These are phyloP conservation scores for Eulemur rubriventer DNA, from an alignment of 2,797 vertebrate species.

Conservation along the genomic window DNA sequence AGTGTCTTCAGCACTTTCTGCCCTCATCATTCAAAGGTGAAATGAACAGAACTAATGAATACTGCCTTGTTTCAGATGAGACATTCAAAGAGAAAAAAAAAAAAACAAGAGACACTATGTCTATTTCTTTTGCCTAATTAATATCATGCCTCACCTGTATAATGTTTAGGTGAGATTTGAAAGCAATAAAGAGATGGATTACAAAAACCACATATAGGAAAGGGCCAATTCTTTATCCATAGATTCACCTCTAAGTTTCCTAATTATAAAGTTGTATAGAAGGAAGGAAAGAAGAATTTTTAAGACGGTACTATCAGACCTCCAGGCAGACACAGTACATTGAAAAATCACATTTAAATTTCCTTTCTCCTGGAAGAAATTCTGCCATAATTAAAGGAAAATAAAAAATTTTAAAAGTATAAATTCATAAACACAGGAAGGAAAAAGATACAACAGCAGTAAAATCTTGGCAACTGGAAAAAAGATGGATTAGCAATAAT, in stretches of 20 bases:
- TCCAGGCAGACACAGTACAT: background rate
- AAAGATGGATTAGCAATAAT: background rate
- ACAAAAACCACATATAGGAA: background rate
- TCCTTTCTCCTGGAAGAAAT: slow-evolving; percentile 3
- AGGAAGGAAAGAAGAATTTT: background rate
- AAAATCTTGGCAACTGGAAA: background rate
- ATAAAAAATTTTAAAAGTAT: background rate
- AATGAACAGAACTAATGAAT: background rate
- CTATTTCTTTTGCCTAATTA: slow-evolving; percentile 47
- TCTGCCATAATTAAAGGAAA: slow-evolving; percentile 25
- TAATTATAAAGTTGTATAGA: background rate
- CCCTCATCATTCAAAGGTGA: slow-evolving; percentile 19
- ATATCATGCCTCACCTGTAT: background rate
- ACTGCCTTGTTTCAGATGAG: background rate
- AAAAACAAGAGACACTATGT: background rate
- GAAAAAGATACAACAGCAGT: background rate
- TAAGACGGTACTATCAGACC: background rate
- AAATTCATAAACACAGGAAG: background rate
- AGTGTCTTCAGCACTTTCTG: background rate
- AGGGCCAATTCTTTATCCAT: background rate
- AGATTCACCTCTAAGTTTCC: background rate
- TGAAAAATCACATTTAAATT: slow-evolving; percentile 39
- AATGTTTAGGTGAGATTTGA: slow-evolving; percentile 9
- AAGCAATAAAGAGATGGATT: background rate
- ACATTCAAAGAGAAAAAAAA: background rate